These are phyloP conservation scores for Polydrusus cervinus DNA, from an alignment of 2,888 invertebrate genomes.

Conservation along the genomic window DNA sequence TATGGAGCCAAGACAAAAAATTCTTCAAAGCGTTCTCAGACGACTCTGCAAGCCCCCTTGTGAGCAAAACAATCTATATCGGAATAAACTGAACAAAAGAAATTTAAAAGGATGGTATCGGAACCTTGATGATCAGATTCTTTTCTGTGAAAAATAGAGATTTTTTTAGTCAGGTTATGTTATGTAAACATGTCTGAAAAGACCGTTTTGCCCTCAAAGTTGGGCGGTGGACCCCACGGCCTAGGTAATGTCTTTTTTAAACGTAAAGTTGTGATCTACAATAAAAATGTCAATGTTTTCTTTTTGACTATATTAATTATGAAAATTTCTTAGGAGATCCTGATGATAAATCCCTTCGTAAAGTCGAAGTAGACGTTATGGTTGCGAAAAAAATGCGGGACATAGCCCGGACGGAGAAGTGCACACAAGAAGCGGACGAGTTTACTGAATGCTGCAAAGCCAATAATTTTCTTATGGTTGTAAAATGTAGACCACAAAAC, in stretches of 20 bases:
- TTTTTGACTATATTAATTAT: no score
- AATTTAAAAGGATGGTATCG: no score
- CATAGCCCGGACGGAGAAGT: constrained; percentile 86
- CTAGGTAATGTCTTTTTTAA: constrained; percentile 51
- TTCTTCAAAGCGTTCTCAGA: no score
- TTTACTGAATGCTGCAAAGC: constrained; percentile 83
- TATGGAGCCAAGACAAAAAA: no score
- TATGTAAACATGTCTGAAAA: constrained; percentile 29
- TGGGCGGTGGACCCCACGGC: constrained; percentile 58
- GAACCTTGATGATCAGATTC: no score
- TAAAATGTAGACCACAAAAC: constrained; percentile 85
- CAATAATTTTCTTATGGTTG: constrained; percentile 79
- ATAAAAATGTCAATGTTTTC: neutral
- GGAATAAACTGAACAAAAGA: no score
- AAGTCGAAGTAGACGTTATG: constrained; percentile 90
- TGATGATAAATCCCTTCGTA: constrained; percentile 85
- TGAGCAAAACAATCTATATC: no score
- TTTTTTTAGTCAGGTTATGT: neutral
- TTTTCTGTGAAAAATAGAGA: neutral
- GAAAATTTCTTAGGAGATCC: constrained; percentile 83
- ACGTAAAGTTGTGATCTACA: neutral
- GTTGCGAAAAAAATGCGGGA: constrained; percentile 93
- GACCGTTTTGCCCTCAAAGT: constrained; percentile 45
- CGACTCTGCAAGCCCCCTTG: no score
- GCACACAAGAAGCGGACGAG: constrained; percentile 80